Percentiles rank a stretch among this genome's conserved stretches.
Evolutionary conservation across 2,113 vertebrate species (phyloP).

Genomic region (Dasyornis broadbenti): DNA sequence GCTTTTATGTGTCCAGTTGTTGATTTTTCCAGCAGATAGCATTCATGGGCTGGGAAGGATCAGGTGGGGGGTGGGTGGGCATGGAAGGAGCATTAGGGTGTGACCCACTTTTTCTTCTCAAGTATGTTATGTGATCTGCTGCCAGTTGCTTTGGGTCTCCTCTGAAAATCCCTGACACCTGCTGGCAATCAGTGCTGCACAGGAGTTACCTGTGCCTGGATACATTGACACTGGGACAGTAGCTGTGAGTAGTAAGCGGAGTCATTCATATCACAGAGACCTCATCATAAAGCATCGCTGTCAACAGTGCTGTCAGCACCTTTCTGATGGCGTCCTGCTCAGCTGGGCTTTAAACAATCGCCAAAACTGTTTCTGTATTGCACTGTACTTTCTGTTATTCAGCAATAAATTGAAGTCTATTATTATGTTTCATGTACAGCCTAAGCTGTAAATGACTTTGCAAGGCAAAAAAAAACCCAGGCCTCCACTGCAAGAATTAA

Average conservation of each 20-base stretch:
- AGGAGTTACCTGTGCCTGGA: not conserved
- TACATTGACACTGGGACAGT: not conserved
- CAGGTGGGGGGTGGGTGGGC: accelerated
- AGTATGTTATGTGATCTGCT: not conserved
- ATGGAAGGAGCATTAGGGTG: not conserved
- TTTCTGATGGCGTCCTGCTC: not conserved
- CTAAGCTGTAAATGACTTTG: not conserved
- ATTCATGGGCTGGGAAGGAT: not conserved
- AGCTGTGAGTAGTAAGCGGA: not conserved
- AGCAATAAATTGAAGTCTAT: not conserved
- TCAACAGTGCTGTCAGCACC: not conserved
- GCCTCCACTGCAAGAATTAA: not conserved
- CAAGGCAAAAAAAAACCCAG: not conserved
- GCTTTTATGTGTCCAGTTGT: not conserved
- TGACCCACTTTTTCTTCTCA: not conserved
- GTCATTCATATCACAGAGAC: not conserved
- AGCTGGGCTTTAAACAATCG: not conserved
- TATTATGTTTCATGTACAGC: not conserved
- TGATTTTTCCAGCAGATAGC: not conserved
- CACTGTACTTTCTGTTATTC: not conserved
- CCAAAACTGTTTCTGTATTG: not conserved
- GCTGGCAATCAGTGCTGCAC: not conserved
- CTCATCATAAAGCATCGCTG: not conserved
- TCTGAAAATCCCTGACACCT: not conserved
- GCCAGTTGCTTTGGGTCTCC: not conserved